Conservation (phyloP, 2,888 invertebrate genomes). For the Drosophila neonasuta region DNA sequence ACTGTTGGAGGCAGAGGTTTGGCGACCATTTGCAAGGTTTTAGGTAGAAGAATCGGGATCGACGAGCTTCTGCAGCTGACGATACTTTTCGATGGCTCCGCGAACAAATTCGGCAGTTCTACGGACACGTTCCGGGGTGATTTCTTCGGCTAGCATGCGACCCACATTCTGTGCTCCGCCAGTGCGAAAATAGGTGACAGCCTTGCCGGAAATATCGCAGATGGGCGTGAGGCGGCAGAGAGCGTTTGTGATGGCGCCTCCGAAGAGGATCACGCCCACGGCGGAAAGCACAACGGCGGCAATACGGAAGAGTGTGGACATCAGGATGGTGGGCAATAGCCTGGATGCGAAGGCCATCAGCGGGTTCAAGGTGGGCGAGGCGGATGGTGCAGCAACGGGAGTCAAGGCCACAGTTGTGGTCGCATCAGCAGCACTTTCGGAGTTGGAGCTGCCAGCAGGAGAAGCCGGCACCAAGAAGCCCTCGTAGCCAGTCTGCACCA, state of each 20-base stretch:
- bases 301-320: slow-evolving; percentile 81
- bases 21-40: no score
- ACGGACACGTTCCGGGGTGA: slow-evolving; percentile 84
- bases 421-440: slow-evolving; percentile 40
- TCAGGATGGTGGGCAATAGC: slow-evolving; percentile 73
- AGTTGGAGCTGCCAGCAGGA: slow-evolving; percentile 5
- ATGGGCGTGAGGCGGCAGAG: slow-evolving; percentile 85
- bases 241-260: slow-evolving; percentile 83
- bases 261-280: slow-evolving; percentile 83
- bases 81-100: slow-evolving; percentile 84
- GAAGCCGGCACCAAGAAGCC: slow-evolving; percentile 81
- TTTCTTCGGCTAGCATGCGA: slow-evolving; percentile 79
- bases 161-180: slow-evolving; percentile 77
- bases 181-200: slow-evolving; percentile 74
- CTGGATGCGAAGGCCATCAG: slow-evolving; percentile 64
- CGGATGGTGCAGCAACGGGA: not conserved
- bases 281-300: slow-evolving; percentile 82
- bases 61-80: slow-evolving; percentile 73
- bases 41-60: slow-evolving; percentile 15
- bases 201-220: slow-evolving; percentile 83
- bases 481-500: slow-evolving; percentile 82
- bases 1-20: no score
- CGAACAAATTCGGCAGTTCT: slow-evolving; percentile 83
- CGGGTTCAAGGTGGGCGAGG: slow-evolving; percentile 38
- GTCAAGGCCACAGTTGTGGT: slow-evolving; percentile 42